Percentiles rank a stretch among this genome's conserved stretches.
These are phyloP conservation scores for Leptonema lineaticorne DNA, from an alignment of 1,140 invertebrate genomes.

Conservation along the genomic window DNA sequence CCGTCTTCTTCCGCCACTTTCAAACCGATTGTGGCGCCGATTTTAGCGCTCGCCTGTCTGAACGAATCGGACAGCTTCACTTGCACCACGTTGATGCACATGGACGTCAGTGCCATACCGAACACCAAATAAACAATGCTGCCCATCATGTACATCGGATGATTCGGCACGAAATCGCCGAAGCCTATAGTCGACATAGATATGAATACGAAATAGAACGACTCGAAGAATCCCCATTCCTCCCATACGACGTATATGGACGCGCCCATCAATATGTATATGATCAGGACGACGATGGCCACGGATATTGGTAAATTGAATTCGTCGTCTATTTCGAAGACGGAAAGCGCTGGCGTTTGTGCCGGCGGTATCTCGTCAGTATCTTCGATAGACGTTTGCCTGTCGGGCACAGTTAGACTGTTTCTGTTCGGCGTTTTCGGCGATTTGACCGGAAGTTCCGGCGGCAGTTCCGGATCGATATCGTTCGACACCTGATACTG, in stretches of 20 bases:
- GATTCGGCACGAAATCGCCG: conserved; percentile 84
- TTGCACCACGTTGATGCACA: conserved; percentile 97
- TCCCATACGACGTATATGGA: conserved; percentile 77
- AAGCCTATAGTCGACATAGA: conserved; percentile 93
- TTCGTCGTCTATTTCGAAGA: conserved; percentile 82
- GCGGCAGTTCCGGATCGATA: conserved; percentile 41
- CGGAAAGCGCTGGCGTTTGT: conserved; percentile 70
- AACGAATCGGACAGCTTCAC: conserved; percentile 81
- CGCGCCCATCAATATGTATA: conserved; percentile 85
- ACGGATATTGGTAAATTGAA: conserved; percentile 90
- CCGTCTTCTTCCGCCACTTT: conserved; percentile 69
- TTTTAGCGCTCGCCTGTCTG: conserved; percentile 78
- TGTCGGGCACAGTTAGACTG: conserved; percentile 22
- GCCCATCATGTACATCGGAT: conserved; percentile 89
- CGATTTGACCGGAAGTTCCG: conserved; percentile 47
- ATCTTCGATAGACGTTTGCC: conserved; percentile 45
- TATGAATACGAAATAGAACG: conserved; percentile 94
- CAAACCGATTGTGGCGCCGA: conserved; percentile 83
- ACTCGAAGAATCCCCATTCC: conserved; percentile 81
- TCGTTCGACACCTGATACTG: conserved; percentile 62
- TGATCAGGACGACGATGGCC: conserved; percentile 76
- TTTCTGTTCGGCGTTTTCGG: conserved; percentile 41
- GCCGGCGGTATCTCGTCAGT: conserved; percentile 52
- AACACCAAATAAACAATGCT: conserved; percentile 93
- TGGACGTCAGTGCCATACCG: conserved; percentile 90